Evolutionary conservation across 2,113 vertebrate genomes (phyloP).

Genomic region (Oncorhynchus clarkii): DNA sequence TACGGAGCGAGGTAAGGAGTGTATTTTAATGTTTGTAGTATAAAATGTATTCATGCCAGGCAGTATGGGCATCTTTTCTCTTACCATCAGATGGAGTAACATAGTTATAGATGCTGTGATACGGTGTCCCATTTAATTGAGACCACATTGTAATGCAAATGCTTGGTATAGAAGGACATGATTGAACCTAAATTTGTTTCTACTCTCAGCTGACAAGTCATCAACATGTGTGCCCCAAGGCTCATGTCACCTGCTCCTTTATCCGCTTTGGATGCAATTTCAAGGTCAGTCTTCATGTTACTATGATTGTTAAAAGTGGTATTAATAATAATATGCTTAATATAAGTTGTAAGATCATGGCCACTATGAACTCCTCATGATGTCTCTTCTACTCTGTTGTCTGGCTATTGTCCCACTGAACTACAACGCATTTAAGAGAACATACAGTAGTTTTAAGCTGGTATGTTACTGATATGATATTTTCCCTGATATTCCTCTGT

Average conservation of each 20-base stretch:
- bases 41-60: background rate
- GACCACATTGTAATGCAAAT: background rate
- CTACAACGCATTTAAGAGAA: too few relatives aligned
- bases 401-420: too few relatives aligned
- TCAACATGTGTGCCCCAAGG: constrained; percentile 92
- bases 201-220: constrained; percentile 69
- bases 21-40: background rate
- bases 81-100: background rate
- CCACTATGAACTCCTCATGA: too few relatives aligned
- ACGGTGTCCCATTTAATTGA: background rate
- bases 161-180: background rate
- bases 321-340: too few relatives aligned
- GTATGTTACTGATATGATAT: background rate
- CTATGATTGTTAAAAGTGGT: too few relatives aligned
- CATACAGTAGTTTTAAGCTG: too few relatives aligned
- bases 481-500: background rate
- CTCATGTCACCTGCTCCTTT: constrained; percentile 93
- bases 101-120: background rate
- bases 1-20: constrained; percentile 88
- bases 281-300: constrained; percentile 78
- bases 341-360: too few relatives aligned
- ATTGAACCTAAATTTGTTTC: background rate
- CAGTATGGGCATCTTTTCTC: too few relatives aligned
- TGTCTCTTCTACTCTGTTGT: too few relatives aligned
- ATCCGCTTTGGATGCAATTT: constrained; percentile 92